Evolutionary conservation across 2,797 vertebrate species (phyloP).

Genomic region (Enteromius afrohamiltoni): DNA sequence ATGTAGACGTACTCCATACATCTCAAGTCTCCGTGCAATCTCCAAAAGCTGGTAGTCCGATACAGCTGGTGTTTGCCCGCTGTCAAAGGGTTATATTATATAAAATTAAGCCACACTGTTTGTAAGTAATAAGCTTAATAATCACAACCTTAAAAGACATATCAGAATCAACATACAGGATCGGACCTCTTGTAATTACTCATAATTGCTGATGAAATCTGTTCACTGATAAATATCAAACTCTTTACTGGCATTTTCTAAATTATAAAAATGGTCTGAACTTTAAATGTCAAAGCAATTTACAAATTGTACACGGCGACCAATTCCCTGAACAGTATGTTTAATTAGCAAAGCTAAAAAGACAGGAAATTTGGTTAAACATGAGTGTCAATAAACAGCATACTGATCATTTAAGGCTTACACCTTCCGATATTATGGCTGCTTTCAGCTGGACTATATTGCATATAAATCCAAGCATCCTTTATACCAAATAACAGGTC

Average conservation of each 20-base stretch:
- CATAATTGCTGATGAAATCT: background rate
- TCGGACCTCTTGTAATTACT: background rate
- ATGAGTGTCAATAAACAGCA: background rate
- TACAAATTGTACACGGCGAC: background rate
- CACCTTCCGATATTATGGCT: background rate
- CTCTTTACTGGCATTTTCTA: background rate
- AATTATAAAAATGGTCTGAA: slow-evolving; percentile 10
- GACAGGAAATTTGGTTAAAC: background rate
- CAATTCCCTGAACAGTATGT: background rate
- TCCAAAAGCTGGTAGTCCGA: slow-evolving; percentile 96
- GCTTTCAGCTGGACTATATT: background rate
- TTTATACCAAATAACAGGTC: background rate
- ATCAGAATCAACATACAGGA: background rate
- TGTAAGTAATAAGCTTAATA: background rate
- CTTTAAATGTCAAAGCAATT: slow-evolving; percentile 22
- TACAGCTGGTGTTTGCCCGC: slow-evolving; percentile 95
- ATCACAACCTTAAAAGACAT: background rate
- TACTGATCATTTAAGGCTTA: background rate
- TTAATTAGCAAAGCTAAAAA: background rate
- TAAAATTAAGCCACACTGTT: slow-evolving; percentile 42
- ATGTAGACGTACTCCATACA: slow-evolving; percentile 94
- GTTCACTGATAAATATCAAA: background rate
- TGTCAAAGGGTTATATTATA: slow-evolving; percentile 59
- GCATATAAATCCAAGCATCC: background rate
- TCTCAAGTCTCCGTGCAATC: slow-evolving; percentile 92